A percentile compares a stretch with the other conserved stretches of the same genome.
phyloP scores from a whole-genome alignment of 2,888 invertebrate species.

The Philereme transversata region DNA sequence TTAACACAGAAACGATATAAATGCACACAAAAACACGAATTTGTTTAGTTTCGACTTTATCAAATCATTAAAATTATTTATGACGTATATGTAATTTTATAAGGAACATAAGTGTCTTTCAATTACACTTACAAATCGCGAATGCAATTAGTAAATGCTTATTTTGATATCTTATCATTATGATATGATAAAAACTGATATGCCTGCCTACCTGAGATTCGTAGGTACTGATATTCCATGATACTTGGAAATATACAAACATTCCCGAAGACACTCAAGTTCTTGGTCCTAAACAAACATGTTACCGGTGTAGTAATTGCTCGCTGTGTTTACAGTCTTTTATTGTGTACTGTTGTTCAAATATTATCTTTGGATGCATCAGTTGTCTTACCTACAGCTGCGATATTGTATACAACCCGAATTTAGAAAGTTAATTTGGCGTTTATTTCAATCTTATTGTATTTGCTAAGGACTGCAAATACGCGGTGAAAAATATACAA shows the following conservation, averaged over 20 bases:
- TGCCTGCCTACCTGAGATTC: conserved; percentile 18
- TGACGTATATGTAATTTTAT: no score
- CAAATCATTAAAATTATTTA: no score
- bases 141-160: not conserved
- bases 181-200: not conserved
- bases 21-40: no score
- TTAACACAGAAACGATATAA: conserved; percentile 65
- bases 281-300: conserved; percentile 82
- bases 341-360: conserved; percentile 80
- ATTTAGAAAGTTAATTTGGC: conserved; percentile 72
- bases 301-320: conserved; percentile 81
- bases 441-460: conserved; percentile 61
- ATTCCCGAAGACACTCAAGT: conserved; percentile 80
- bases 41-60: no score
- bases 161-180: not conserved
- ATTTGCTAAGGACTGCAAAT: conserved; percentile 36
- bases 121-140: no score
- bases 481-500: conserved; percentile 19
- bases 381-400: conserved; percentile 76
- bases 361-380: conserved; percentile 80
- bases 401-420: conserved; percentile 59
- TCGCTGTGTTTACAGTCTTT: conserved; percentile 79
- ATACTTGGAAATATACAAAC: conserved; percentile 76
- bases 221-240: conserved; percentile 40
- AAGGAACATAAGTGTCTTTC: no score